phyloP scores from a whole-genome alignment of 2,797 vertebrate species.

The Muscicapa comitata region DNA sequence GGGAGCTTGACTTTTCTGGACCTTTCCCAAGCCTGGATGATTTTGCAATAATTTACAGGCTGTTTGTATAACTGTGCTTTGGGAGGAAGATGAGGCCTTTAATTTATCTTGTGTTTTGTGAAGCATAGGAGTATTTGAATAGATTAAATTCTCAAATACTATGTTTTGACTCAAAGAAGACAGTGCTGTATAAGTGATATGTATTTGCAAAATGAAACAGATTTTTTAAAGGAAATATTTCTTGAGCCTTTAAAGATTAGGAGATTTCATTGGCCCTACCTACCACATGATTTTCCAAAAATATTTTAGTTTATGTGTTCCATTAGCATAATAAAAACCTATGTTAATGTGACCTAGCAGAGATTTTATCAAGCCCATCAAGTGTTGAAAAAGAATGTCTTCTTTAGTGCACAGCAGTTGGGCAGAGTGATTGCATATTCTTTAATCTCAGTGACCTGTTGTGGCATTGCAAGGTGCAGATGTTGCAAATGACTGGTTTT shows the following conservation, averaged over 20 bases:
- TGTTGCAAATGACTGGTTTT: background rate
- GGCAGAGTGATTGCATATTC: background rate
- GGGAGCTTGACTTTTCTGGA: background rate
- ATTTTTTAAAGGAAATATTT: background rate
- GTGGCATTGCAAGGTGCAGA: background rate
- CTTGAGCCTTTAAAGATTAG: background rate
- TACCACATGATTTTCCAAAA: slow-evolving; percentile 20
- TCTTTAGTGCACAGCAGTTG: background rate
- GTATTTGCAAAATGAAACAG: background rate
- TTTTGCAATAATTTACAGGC: background rate
- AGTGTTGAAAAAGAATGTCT: background rate
- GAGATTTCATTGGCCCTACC: background rate
- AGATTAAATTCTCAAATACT: background rate
- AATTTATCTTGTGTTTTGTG: background rate
- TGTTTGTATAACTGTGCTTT: background rate
- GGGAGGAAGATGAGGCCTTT: background rate
- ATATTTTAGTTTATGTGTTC: background rate
- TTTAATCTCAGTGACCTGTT: background rate
- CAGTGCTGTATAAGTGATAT: background rate
- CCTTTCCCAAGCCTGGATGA: background rate
- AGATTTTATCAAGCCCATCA: slow-evolving; percentile 10
- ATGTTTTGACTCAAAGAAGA: background rate
- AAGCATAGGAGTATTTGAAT: background rate
- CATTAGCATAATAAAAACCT: slow-evolving; percentile 30
- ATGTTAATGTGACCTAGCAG: slow-evolving; percentile 48